Evolutionary conservation across 1,140 invertebrate species (phyloP).

Genomic region (Steinernema khuongi): DNA sequence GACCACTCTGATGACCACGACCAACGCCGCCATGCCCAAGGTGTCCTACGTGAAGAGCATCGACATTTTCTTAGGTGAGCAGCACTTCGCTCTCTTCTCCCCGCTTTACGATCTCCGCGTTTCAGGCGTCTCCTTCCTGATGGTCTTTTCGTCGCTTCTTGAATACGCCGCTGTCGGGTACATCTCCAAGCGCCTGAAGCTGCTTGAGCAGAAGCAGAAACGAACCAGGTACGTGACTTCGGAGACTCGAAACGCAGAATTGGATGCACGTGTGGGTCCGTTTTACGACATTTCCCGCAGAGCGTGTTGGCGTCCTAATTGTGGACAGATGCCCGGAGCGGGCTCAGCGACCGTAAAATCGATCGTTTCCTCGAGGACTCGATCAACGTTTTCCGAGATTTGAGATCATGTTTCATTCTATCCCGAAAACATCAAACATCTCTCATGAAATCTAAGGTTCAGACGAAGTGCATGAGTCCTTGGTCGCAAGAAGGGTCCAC

Average conservation of each 20-base stretch:
- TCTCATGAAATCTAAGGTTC: no score
- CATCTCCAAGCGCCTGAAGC: conserved; percentile 38
- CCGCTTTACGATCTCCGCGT: background rate
- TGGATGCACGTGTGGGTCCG: background rate
- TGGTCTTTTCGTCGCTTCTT: conserved; percentile 45
- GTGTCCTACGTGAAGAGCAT: conserved; percentile 97
- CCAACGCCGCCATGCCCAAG: conserved; percentile 64
- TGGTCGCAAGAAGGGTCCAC: no score
- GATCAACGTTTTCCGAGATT: no score
- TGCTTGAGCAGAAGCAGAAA: conserved; percentile 23
- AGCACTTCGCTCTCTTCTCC: background rate
- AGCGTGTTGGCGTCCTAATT: background rate
- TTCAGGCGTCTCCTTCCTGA: conserved; percentile 45
- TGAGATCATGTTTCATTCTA: no score
- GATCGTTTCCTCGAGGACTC: no score
- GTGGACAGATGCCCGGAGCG: background rate
- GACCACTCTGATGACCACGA: conserved; percentile 45
- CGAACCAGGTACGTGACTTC: conserved; percentile 31
- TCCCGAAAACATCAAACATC: no score
- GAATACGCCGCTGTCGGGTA: conserved; percentile 48
- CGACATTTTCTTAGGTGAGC: conserved; percentile 84
- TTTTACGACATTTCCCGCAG: background rate
- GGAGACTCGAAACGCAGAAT: background rate
- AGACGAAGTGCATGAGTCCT: no score
- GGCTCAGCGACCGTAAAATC: background rate